Percentiles rank a stretch among this genome's conserved stretches.
Conservation (phyloP, 1,140 invertebrate species). For the Oryzaephilus surinamensis region DNA sequence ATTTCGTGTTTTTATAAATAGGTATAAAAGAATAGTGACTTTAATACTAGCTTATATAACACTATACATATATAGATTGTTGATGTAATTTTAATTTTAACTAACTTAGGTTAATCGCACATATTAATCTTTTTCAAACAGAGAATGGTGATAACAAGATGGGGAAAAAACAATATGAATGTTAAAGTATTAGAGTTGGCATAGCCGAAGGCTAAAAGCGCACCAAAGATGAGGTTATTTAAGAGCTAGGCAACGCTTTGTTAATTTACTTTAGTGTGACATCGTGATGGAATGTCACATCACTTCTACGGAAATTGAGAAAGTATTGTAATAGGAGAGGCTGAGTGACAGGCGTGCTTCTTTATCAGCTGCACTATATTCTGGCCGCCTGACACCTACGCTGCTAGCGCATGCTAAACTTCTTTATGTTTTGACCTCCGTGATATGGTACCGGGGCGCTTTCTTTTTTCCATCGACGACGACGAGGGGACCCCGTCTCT, state of each 20-base stretch:
- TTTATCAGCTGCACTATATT: constrained; percentile 33
- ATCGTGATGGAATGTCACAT: constrained; percentile 37
- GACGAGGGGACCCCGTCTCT: too few relatives aligned
- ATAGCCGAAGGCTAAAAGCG: constrained; percentile 9
- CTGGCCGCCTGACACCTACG: constrained; percentile 24
- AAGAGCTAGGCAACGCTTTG: constrained; percentile 29
- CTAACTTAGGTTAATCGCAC: too few relatives aligned
- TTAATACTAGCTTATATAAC: too few relatives aligned
- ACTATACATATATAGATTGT: too few relatives aligned
- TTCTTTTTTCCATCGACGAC: too few relatives aligned
- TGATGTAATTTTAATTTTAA: too few relatives aligned
- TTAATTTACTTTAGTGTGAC: constrained; percentile 35
- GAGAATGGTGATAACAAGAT: constrained; percentile 6
- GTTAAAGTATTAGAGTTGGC: not conserved
- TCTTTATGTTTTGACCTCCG: constrained; percentile 19
- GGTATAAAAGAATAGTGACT: too few relatives aligned
- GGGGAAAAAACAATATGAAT: too few relatives aligned
- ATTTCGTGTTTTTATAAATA: too few relatives aligned
- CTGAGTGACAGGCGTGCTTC: constrained; percentile 35
- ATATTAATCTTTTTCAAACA: too few relatives aligned
- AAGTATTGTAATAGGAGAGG: constrained; percentile 34
- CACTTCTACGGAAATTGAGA: constrained; percentile 36
- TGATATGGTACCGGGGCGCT: too few relatives aligned
- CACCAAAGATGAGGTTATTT: constrained; percentile 26
- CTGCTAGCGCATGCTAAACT: constrained; percentile 25